Conservation (phyloP, 2,797 vertebrate genomes). For the Sylvilagus floridanus region DNA sequence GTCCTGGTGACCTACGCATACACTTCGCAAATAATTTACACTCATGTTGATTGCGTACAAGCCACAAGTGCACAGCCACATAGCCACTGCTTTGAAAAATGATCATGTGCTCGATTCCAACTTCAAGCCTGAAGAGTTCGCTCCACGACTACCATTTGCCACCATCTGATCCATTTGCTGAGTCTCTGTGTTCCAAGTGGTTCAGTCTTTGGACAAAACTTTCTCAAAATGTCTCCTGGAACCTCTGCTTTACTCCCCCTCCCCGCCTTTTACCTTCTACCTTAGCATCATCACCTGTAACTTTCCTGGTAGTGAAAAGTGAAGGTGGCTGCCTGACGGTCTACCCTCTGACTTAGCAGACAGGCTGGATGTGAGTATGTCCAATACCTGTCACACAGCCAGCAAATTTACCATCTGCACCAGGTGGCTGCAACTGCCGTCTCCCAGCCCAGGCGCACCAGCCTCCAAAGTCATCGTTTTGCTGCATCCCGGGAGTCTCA, state of each 20-base stretch:
- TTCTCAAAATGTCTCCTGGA: conserved; percentile 6
- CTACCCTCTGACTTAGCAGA: conserved; percentile 38
- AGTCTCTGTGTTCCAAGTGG: conserved; percentile 40
- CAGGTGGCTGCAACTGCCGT: conserved; percentile 56
- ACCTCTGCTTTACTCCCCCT: background rate
- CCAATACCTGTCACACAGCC: conserved; percentile 31
- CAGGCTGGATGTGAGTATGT: conserved; percentile 30
- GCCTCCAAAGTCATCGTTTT: conserved; percentile 62
- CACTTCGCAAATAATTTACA: background rate
- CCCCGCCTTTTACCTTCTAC: too few relatives aligned
- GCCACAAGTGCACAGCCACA: background rate
- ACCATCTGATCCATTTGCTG: background rate
- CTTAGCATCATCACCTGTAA: background rate
- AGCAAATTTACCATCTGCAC: conserved; percentile 64
- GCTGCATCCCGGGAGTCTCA: conserved; percentile 53
- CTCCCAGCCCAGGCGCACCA: background rate
- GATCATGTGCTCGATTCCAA: background rate
- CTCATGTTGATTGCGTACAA: rapidly evolving
- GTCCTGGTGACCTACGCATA: background rate
- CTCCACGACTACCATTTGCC: background rate
- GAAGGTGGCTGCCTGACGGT: background rate
- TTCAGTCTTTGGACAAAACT: background rate
- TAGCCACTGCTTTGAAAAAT: background rate
- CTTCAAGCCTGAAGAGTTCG: background rate
- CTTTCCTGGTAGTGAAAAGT: background rate